Conservation (phyloP, 2,797 vertebrate species). For the Microhierax caerulescens region DNA sequence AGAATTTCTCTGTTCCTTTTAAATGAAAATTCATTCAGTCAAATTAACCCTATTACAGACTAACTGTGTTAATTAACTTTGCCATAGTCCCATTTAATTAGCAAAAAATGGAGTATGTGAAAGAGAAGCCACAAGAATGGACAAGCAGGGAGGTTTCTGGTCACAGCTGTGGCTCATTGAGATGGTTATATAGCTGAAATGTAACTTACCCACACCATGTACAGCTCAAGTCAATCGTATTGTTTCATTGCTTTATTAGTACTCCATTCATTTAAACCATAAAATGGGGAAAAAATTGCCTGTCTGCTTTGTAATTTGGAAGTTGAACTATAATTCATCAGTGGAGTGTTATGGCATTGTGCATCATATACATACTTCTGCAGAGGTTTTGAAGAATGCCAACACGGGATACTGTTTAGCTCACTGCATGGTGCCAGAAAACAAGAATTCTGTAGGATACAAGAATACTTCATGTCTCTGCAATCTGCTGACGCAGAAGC, state of each 20-base stretch:
- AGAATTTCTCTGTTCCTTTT: neutral
- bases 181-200: neutral
- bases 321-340: neutral
- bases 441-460: neutral
- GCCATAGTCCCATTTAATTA: neutral
- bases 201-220: neutral
- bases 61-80: neutral
- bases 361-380: neutral
- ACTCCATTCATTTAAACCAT: neutral
- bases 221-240: neutral
- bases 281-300: neutral
- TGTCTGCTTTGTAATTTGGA: neutral
- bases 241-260: neutral
- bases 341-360: neutral
- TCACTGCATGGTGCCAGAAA: neutral
- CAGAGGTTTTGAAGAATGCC: neutral
- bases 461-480: neutral
- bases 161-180: neutral
- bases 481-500: neutral
- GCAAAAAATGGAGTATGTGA: neutral
- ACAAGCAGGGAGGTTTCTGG: neutral
- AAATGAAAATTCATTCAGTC: neutral
- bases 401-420: neutral
- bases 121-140: constrained; percentile 8
- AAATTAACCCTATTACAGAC: neutral